A percentile compares a stretch with the other conserved stretches of the same genome.
Evolutionary conservation across 2,888 invertebrate species (phyloP).

Genomic region (Cephus rjabovi): DNA sequence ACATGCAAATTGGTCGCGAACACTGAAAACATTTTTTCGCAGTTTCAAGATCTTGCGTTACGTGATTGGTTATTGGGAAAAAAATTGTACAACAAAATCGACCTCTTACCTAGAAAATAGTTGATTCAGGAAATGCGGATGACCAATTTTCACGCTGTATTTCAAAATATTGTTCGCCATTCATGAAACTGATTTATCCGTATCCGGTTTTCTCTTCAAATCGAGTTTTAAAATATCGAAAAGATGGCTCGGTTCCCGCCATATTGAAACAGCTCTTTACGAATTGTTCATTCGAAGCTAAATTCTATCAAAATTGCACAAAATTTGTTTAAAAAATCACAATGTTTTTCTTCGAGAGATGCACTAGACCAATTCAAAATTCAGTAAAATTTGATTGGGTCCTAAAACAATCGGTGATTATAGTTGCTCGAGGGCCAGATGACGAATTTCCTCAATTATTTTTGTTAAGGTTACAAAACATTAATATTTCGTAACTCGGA

Average conservation of each 20-base stretch:
- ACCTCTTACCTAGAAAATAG: conserved; percentile 69
- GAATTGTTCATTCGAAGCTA: conserved; percentile 62
- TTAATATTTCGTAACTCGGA: background rate
- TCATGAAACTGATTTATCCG: conserved; percentile 65
- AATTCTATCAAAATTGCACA: conserved; percentile 63
- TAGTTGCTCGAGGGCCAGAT: background rate
- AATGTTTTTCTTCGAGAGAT: conserved; percentile 61
- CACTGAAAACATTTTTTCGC: background rate
- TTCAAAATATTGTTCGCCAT: conserved; percentile 67
- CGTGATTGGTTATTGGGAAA: background rate
- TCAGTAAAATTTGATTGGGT: background rate
- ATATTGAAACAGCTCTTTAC: conserved; percentile 67
- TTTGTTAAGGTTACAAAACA: background rate
- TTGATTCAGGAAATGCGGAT: conserved; percentile 72
- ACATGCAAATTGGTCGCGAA: background rate
- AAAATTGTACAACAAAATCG: background rate
- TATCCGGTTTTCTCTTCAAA: conserved; percentile 59
- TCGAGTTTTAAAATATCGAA: conserved; percentile 63
- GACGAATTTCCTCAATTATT: background rate
- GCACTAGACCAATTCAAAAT: conserved; percentile 35
- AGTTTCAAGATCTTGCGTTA: background rate
- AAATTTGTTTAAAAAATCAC: conserved; percentile 63
- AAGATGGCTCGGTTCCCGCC: conserved; percentile 68
- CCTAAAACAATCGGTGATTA: background rate
- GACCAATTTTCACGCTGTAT: conserved; percentile 72